A percentile compares a stretch with the other conserved stretches of the same genome.
Conservation (phyloP, 1,140 invertebrate genomes). For the Halesus radiatus region DNA sequence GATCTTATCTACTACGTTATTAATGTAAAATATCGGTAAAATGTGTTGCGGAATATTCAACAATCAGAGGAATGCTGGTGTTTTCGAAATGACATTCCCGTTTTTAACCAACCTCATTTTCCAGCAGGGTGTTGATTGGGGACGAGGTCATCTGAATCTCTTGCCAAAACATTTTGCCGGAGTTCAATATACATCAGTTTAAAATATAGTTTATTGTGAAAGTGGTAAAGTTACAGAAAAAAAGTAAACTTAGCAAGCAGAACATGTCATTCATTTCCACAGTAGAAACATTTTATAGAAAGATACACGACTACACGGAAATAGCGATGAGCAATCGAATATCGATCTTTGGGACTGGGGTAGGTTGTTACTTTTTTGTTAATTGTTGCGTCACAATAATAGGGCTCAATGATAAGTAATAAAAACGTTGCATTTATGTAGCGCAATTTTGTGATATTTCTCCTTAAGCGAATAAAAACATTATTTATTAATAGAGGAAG, state of each 20-base stretch:
- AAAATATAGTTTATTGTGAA: constrained; percentile 40
- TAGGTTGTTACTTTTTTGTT: not conserved
- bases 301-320: constrained; percentile 32
- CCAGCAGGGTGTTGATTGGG: constrained; percentile 47
- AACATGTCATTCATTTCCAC: constrained; percentile 49
- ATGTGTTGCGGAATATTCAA: constrained; percentile 31
- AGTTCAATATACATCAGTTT: constrained; percentile 35
- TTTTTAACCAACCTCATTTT: constrained; percentile 46
- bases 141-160: constrained; percentile 44
- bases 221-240: constrained; percentile 46
- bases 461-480: no score
- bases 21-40: constrained; percentile 16
- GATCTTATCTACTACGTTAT: constrained; percentile 1
- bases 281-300: constrained; percentile 38
- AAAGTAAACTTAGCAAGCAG: constrained; percentile 48
- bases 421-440: no score
- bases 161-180: constrained; percentile 53
- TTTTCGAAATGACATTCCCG: constrained; percentile 43
- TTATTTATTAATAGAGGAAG: no score
- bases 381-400: no score
- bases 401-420: no score
- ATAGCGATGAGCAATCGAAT: not conserved
- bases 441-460: no score
- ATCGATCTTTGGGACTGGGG: constrained; percentile 8
- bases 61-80: constrained; percentile 40